Percentiles rank a stretch among this genome's conserved stretches.
phyloP scores from a whole-genome alignment of 2,113 vertebrate genomes.

The Brachyistius frenatus region DNA sequence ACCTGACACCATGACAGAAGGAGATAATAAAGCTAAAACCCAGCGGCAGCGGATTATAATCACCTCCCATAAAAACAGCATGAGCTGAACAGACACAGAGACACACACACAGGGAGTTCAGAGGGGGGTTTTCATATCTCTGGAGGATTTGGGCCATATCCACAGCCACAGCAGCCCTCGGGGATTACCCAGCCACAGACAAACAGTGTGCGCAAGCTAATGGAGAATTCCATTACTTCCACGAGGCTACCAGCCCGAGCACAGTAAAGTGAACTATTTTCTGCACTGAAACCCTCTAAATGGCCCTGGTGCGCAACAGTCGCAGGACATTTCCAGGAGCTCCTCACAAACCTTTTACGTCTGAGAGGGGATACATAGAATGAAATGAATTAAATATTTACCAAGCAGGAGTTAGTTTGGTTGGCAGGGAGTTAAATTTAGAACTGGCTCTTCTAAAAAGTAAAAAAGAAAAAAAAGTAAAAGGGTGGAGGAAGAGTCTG shows the following conservation, averaged over 20 bases:
- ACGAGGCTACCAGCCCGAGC: constrained; percentile 50
- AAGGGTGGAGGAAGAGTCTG: constrained; percentile 13
- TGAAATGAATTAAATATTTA: constrained; percentile 72
- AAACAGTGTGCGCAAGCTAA: constrained; percentile 52
- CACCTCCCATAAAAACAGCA: constrained; percentile 11
- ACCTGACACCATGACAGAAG: neutral
- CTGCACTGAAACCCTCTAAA: constrained; percentile 38
- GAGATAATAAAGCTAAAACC: constrained; percentile 3
- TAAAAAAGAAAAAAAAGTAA: constrained; percentile 15
- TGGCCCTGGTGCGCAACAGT: constrained; percentile 25
- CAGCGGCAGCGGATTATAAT: constrained; percentile 10
- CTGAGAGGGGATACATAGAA: constrained; percentile 40
- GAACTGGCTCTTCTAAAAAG: constrained; percentile 25
- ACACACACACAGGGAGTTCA: constrained; percentile 10
- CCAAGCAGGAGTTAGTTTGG: constrained; percentile 32
- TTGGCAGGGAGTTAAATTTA: constrained; percentile 50
- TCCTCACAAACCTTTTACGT: constrained; percentile 66
- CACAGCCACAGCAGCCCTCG: constrained; percentile 19
- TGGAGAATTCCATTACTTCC: constrained; percentile 69
- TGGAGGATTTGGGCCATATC: constrained; percentile 54
- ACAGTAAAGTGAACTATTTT: constrained; percentile 59
- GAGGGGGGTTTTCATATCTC: constrained; percentile 31
- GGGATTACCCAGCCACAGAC: constrained; percentile 54
- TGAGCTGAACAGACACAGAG: constrained; percentile 17
- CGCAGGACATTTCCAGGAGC: constrained; percentile 42